Base-by-base conservation (phyloP, 2,113 vertebrate species). In the Alosa alosa region DNA sequence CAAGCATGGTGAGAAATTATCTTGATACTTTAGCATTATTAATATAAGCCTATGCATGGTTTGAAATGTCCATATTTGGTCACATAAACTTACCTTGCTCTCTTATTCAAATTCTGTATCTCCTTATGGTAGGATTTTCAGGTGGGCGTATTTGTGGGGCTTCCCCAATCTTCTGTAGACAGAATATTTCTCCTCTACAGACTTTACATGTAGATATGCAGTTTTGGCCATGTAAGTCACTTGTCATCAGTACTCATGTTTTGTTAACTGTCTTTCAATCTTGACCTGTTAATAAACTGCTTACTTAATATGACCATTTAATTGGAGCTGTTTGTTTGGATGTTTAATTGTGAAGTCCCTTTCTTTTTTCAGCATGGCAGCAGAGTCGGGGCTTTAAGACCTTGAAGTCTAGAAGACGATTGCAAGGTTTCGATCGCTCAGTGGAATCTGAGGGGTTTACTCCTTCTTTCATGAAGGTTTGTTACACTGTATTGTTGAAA, bases 381-480 rank as follows among this genome's bases (percentile, higher is more conserved):
- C 97, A 97, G 88, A 95, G 93, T 88, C 93, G 97, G 88, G 96
- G 96, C 84, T 99, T 99, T 94, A 99, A 99, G 93, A 99, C 97
- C 15, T 94, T 99, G 88, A 96, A 95, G 91, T 97, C 93, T 90
- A 98, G 95, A 95, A 95, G 96, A 57, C 95, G 97, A 52, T 90
- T 96, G 1, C 97, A 97, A 90, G 94, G 93, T 44, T 93, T 95
- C 2, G 96, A 97, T 1, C 95, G 95, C 52, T 87, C 96, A 46
- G 87, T 91, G 50, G 97, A 97, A 89, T 87, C 96, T 49, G 96
- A 95, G 82, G 93, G 90, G 47, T 95, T 95, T 50, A 91, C 97
- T 0, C 97, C 97, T 36, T 97, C 97, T 17, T 96, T 99, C 89
- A 94, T 99, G 93, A 99, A 99, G 97, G 98, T 98, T 68, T 15